Base-by-base conservation (phyloP, 2,888 invertebrate species). In the Cyclophora albipunctata region DNA sequence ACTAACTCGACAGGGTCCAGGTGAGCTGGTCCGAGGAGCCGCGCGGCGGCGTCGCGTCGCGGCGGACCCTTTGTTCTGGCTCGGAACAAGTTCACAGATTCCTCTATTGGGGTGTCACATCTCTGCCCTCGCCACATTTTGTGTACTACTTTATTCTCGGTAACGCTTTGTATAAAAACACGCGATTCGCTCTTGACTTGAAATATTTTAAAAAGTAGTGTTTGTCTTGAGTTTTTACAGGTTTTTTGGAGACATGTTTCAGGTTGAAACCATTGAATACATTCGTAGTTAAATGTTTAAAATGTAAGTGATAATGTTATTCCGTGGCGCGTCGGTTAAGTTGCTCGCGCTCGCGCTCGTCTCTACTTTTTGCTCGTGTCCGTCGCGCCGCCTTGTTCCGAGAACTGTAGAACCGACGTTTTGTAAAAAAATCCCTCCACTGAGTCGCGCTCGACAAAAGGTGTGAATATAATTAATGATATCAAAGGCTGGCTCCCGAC, bases 381-480 rank as follows among this genome's bases (percentile, higher is more conserved):
- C 65, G 64, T 62, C 64, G 60, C 62, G 67, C 73, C 76, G 74
- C 73, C 75, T 66, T 66, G 70, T 86, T 85, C 85, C 66, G 59
- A 78, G 85, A 86, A 86, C 64, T 76, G 80, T 77, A 78, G 85
- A 86, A 86, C 64, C 76, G 80, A 77, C 79, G 70, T 71, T 63
- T 66, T 66, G 60, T 53, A 57, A 64, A 64, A 74, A 75, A 78
- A 66, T 64, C 56, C 64, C 63, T 61, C 58, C 62, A 62, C 65
- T 62, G 61, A 66, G 66, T 68, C 60, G 71, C 67, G 71, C 73
- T 71, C 73, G 68, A 66, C 75, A 62, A 71, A 20, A 86, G 86
- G 87, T 86, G 87, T 87, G 84, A 87, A 86, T 82, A 75, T 84
- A 86, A 87, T 85, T 82, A 81, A 87, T 85, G 80, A 76, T 73